Base-by-base conservation (phyloP, 2,888 invertebrate species). In the Apamea crenata region DNA sequence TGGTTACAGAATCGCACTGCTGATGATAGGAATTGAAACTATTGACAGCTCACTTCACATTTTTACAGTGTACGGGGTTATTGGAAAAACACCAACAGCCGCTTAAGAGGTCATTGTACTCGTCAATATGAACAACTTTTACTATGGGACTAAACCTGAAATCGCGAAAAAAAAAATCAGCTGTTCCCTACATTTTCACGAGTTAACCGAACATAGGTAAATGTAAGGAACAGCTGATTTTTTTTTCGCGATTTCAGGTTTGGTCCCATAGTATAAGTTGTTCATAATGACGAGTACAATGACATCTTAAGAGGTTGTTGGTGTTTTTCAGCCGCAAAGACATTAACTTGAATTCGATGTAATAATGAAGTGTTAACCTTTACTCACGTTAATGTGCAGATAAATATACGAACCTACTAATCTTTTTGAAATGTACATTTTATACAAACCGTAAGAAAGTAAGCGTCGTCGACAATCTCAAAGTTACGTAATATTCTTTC, bases 401-500 rank as follows among this genome's bases (percentile, higher is more conserved):
- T 36, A 53, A 47, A 47, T 69, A 69, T 69, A 70, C n/a, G n/a
- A n/a, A n/a, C n/a, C 1, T 2, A 21, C 12, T 21, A 25, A 50
- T 25, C 6, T 36, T n/a, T 32, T 59, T 44, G 5, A 21, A n/a
- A 53, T 36, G 21, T 40, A 84, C 3, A 68, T 32, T 91, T 87
- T 80, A 85, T 78, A 74, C 84, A 85, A 81, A 50, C 66, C 93
- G 90, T 93, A 90, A 93, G 74, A 89, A 76, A 84, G 83, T 81
- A 89, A 92, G 89, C 90, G 91, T 91, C 90, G 92, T 91, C 90
- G 88, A 90, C 85, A 85, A 90, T 91, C 91, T 92, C 91, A 91
- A 95, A 95, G 95, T 95, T 94, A 93, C 91, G 93, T 94, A 93
- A 94, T 95, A 95, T 95, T 95, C 94, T 95, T 94, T 93, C 91